Evolutionary conservation across 2,797 vertebrate species (phyloP).

Genomic region (Mus caroli): DNA sequence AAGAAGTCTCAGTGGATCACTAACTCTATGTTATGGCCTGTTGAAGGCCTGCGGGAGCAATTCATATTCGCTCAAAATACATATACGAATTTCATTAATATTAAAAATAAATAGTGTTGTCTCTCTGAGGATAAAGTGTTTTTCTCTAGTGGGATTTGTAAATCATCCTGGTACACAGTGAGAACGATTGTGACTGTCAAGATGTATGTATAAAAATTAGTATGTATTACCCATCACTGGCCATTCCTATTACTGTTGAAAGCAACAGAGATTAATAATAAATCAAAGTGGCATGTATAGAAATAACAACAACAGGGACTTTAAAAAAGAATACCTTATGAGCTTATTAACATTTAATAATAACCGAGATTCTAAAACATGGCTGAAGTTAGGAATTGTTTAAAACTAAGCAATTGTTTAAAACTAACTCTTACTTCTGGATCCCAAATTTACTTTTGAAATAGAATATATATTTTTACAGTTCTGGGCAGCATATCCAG

Average conservation of each 20-base stretch:
- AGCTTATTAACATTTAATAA: conserved; percentile 31
- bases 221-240: background rate
- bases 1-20: background rate
- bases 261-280: conserved; percentile 6
- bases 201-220: conserved; percentile 56
- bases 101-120: conserved; percentile 65
- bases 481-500: background rate
- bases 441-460: background rate
- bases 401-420: background rate
- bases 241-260: conserved; percentile 26
- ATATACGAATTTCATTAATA: conserved; percentile 58
- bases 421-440: background rate
- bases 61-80: conserved; percentile 46
- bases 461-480: conserved; percentile 8
- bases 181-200: background rate
- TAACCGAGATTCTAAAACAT: conserved; percentile 27
- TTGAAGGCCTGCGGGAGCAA: background rate
- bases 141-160: conserved; percentile 59
- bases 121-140: conserved; percentile 42
- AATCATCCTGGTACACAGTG: background rate
- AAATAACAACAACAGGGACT: background rate
- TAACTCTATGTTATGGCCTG: background rate
- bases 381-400: background rate
- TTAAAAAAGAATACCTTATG: background rate
- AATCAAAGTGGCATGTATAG: background rate